A percentile compares a stretch with the other conserved stretches of the same genome.
Evolutionary conservation across 37 sponge, comb jelly and placozoan genomes (phyloP).

Genomic region (Mnemiopsis leidyi): DNA sequence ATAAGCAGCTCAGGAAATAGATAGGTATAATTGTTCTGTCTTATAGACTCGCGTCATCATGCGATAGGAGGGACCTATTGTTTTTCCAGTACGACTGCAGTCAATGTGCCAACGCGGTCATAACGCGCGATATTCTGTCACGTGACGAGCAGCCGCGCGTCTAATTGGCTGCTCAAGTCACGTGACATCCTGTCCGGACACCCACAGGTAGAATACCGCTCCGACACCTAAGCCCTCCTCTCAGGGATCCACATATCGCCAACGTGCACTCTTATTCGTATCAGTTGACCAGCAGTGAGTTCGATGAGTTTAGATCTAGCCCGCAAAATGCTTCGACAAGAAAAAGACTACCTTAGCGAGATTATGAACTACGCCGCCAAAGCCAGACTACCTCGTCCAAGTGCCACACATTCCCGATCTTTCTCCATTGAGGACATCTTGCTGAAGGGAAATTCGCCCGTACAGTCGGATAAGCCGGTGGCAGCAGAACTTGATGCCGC

Average conservation of each 20-base stretch:
- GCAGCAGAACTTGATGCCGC: background rate
- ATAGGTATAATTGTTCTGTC: background rate
- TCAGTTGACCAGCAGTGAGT: background rate
- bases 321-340: constrained; percentile 24
- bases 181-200: background rate
- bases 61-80: background rate
- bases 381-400: background rate
- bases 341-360: constrained; percentile 48
- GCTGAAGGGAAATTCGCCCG: background rate
- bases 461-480: background rate
- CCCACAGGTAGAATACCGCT: background rate
- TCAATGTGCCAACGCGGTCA: background rate
- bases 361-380: background rate
- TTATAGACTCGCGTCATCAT: background rate
- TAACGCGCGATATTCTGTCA: background rate
- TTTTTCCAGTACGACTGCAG: background rate
- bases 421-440: constrained; percentile 52
- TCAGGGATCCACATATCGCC: background rate
- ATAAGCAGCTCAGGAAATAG: background rate
- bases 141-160: background rate
- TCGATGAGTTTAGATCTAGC: background rate
- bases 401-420: background rate
- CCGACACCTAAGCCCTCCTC: background rate
- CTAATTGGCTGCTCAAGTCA: background rate
- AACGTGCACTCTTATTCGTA: background rate